These are phyloP conservation scores for Tenrec ecaudatus DNA, from an alignment of 2,113 vertebrate species.

Conservation along the genomic window DNA sequence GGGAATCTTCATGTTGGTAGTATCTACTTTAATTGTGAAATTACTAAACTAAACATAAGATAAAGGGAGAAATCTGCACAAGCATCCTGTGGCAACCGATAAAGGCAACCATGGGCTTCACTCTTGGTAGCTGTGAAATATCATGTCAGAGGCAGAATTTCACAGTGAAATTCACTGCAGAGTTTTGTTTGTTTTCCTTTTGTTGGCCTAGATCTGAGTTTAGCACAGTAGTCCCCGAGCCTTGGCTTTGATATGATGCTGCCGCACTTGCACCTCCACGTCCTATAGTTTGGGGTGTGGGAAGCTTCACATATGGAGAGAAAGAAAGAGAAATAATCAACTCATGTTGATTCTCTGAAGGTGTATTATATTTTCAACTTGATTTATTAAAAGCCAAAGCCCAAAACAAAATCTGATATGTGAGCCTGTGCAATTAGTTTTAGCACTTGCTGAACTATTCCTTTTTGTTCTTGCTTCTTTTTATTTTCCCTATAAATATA, in stretches of 20 bases:
- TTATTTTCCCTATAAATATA: background rate
- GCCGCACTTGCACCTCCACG: background rate
- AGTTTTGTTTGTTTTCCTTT: background rate
- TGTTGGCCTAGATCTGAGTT: background rate
- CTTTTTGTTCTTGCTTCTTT: background rate
- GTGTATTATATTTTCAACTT: constrained; percentile 8
- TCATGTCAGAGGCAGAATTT: background rate
- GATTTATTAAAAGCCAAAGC: constrained; percentile 29
- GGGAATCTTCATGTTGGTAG: background rate
- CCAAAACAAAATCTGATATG: background rate
- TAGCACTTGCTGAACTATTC: constrained; percentile 1
- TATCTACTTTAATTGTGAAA: background rate
- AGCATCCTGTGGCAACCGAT: background rate
- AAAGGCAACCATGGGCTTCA: too few relatives aligned
- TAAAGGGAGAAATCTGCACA: background rate
- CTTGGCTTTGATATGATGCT: background rate
- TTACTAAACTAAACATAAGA: background rate
- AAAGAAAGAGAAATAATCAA: background rate
- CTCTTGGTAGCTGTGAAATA: background rate
- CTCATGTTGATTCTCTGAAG: background rate
- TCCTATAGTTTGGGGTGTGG: background rate
- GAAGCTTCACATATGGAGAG: background rate
- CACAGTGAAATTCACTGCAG: background rate
- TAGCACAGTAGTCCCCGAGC: background rate
- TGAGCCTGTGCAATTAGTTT: background rate